Evolutionary conservation across 1,140 invertebrate species (phyloP), one percentile per base, ranked within the genome.

Genomic region (Cotesia typhae): DNA sequence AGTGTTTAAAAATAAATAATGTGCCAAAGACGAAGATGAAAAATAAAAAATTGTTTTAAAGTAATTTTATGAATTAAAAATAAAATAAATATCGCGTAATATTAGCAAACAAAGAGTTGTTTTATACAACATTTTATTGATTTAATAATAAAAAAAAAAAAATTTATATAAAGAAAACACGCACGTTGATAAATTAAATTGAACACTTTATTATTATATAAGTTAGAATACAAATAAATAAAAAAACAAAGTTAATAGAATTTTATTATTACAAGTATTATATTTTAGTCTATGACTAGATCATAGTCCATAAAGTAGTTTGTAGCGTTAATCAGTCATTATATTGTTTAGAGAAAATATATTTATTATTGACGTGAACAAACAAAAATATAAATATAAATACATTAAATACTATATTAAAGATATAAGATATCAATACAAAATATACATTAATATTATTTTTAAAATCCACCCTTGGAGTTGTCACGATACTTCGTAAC

Each of bases 401-500:
- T 60, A 28, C 9, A 60, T 60, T 4, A 20, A 60, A 35, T 28
- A 60, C 7, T 60, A 20, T 64, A 64, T 64, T 61, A 35, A 61
- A 61, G 41, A 7, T 36, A 61, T 28, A 12, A 61, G 35, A 12
- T 61, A 20, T 61, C 10, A 35, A 61, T 12, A 35, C 14, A 12
- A 66, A 65, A 67, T 37, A 71, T 64, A 47, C 41, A 47, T 71
- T 75, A 75, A 73, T 72, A 57, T 79, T 73, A 71, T 70, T 76
- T 68, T 74, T 76, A 77, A 77, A 70, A 83, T 84, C 82, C 81
- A 84, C 79, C 79, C 78, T 83, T 84, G 81, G 83, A 84, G 79
- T 85, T 84, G 78, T 78, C 77, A 78, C 75, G 37, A 53, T 63
- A 70, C 60, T 70, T 66, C 51, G 14, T 61, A 28, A 35, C 28